phyloP scores from a whole-genome alignment of 2,797 vertebrate species.

The Danio tinwini region DNA sequence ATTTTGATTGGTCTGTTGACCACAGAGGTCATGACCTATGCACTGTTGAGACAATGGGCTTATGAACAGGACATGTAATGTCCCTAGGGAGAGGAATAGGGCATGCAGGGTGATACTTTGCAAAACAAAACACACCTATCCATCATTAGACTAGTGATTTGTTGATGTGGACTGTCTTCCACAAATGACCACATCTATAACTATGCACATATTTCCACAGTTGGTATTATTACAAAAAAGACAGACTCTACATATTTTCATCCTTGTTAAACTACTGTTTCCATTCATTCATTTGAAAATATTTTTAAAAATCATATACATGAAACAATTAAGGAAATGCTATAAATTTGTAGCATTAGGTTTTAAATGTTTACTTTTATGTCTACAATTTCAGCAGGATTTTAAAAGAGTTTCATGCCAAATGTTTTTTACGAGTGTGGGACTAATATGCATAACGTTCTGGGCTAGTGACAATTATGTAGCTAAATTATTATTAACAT shows the following conservation, averaged over 20 bases:
- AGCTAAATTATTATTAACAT: too few relatives aligned
- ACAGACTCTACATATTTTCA: not conserved
- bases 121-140: slow-evolving; percentile 13
- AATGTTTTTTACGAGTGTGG: too few relatives aligned
- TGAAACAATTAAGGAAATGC: not conserved
- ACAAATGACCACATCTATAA: not conserved
- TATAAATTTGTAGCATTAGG: not conserved
- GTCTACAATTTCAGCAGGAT: too few relatives aligned
- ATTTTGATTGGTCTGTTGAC: slow-evolving; percentile 63
- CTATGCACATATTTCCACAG: not conserved
- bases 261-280: not conserved
- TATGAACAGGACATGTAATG: slow-evolving; percentile 57
- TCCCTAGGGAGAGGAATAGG: slow-evolving; percentile 6
- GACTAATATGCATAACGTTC: too few relatives aligned
- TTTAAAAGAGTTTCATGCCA: too few relatives aligned
- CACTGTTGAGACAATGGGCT: slow-evolving; percentile 49
- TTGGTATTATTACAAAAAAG: not conserved
- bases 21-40: slow-evolving; percentile 64
- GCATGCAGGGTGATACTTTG: not conserved
- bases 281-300: too few relatives aligned
- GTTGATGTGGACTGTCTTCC: not conserved
- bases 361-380: not conserved
- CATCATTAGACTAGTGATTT: not conserved
- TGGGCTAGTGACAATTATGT: too few relatives aligned
- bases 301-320: too few relatives aligned